These are phyloP conservation scores for Mythimna impura DNA, from an alignment of 2,888 invertebrate genomes.

Conservation along the genomic window DNA sequence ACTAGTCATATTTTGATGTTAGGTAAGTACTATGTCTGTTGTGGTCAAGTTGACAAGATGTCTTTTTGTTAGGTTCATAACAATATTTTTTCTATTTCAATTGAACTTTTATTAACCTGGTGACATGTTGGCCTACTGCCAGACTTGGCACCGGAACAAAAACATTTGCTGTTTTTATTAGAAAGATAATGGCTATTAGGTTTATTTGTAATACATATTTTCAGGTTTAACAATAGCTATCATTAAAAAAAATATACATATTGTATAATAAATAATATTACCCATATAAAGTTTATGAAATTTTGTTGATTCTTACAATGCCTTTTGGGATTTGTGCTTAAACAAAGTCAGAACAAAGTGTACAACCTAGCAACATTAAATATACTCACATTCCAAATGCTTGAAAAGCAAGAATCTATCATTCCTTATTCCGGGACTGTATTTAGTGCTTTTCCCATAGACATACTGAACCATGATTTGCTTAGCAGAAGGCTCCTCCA, in stretches of 20 bases:
- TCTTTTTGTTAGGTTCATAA: not conserved
- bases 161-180: slow-evolving; percentile 8
- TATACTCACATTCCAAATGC: slow-evolving; percentile 94
- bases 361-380: not conserved
- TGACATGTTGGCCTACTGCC: slow-evolving; percentile 44
- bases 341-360: not conserved
- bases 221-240: not conserved
- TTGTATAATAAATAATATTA: not conserved
- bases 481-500: slow-evolving; percentile 91
- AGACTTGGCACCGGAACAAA: slow-evolving; percentile 21
- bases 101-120: slow-evolving; percentile 21
- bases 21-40: not conserved
- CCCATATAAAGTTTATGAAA: not conserved
- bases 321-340: not conserved
- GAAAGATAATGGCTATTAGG: slow-evolving; percentile 15
- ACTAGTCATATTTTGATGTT: too few species aligned
- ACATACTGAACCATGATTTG: slow-evolving; percentile 96
- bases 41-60: too few species aligned
- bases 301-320: not conserved
- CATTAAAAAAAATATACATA: not conserved
- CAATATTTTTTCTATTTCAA: not conserved
- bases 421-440: slow-evolving; percentile 87
- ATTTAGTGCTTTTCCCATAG: slow-evolving; percentile 91
- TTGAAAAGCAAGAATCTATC: slow-evolving; percentile 94
- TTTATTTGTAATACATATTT: slow-evolving; percentile 12